Conservation (phyloP, 2,797 vertebrate species). For the Odontamblyopus lacepedii region DNA sequence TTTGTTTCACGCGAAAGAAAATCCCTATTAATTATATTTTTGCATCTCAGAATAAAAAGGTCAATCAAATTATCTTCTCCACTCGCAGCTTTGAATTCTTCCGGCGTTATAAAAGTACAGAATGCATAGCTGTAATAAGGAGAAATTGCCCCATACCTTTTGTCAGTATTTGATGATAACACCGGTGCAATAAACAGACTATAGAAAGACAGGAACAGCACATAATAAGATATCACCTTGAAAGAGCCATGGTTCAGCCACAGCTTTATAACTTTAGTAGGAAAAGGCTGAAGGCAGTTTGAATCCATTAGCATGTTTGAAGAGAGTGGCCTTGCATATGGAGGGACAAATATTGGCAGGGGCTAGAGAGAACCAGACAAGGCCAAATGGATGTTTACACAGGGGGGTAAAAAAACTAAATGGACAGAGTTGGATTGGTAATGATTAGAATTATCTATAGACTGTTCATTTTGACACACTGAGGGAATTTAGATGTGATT, state of each 20-base stretch:
- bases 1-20: conserved; percentile 25
- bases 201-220: conserved; percentile 17
- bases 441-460: background rate
- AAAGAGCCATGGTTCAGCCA: conserved; percentile 37
- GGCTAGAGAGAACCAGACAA: background rate
- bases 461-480: background rate
- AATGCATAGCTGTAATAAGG: conserved; percentile 39
- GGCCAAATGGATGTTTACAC: background rate
- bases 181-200: conserved; percentile 1
- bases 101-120: conserved; percentile 21
- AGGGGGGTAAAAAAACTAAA: background rate
- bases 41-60: conserved; percentile 43
- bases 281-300: conserved; percentile 49
- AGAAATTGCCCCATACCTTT: conserved; percentile 21
- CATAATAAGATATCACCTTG: conserved; percentile 43
- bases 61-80: conserved; percentile 48
- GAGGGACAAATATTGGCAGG: conserved; percentile 9
- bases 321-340: conserved; percentile 25
- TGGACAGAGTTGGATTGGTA: background rate
- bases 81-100: conserved; percentile 33
- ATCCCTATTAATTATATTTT: conserved; percentile 41
- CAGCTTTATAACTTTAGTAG: conserved; percentile 39
- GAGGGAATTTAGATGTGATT: too few relatives aligned
- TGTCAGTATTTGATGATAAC: conserved; percentile 32
- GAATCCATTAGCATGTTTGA: conserved; percentile 57